Evolutionary conservation across 2,113 vertebrate genomes (phyloP).

Genomic region (Tretioscincus oriximinensis): DNA sequence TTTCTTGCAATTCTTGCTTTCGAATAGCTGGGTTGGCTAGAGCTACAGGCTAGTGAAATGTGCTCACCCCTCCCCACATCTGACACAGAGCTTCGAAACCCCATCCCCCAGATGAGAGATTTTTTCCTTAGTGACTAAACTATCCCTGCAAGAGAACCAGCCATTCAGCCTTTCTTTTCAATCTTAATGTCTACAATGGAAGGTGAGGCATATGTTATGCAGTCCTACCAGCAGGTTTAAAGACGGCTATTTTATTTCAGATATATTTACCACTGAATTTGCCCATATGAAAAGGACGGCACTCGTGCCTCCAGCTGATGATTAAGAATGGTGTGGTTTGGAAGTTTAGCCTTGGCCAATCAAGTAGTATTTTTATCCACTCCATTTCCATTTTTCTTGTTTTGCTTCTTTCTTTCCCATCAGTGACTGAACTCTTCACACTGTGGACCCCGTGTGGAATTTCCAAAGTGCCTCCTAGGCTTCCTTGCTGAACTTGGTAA

Average conservation of each 20-base stretch:
- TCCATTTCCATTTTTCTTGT: slow-evolving; percentile 9
- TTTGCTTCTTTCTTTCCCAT: slow-evolving; percentile 20
- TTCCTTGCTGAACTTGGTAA: neutral
- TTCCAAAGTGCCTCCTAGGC: slow-evolving; percentile 16
- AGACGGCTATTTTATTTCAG: neutral
- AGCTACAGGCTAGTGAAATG: no score
- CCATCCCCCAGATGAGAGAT: no score
- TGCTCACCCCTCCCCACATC: no score
- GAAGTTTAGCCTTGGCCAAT: slow-evolving; percentile 10
- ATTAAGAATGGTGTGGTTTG: neutral
- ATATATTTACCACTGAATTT: neutral
- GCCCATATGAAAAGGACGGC: neutral
- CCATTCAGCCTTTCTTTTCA: neutral
- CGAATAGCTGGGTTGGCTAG: no score
- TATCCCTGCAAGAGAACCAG: no score
- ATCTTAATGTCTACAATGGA: no score
- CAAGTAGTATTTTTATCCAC: slow-evolving; percentile 9
- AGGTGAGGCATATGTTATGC: no score
- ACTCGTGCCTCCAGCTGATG: neutral
- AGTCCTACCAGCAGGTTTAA: neutral
- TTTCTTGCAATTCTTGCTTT: no score
- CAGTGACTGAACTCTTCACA: slow-evolving; percentile 16
- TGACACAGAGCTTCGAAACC: no score
- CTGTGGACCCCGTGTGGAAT: neutral
- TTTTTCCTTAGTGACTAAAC: no score